Evolutionary conservation across 2,113 vertebrate genomes (phyloP), one percentile per base, ranked within the genome.

Genomic region (Tretioscincus oriximinensis): DNA sequence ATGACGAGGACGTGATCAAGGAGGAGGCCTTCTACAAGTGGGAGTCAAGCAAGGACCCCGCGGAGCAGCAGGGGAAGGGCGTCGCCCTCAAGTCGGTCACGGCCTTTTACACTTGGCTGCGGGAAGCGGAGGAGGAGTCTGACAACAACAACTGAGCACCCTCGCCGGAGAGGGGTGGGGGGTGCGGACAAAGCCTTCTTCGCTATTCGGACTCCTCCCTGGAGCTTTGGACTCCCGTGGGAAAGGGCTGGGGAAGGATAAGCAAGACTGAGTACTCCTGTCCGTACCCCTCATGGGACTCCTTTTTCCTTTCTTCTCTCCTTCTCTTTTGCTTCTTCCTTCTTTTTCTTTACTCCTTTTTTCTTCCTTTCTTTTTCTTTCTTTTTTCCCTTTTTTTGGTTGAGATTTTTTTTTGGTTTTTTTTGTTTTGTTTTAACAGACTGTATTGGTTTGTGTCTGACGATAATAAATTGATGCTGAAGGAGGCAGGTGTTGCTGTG

Each of bases 41-140:
- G 98, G 98, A 99, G 94, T 95, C 95, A 0, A 97, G 98, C 94
- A 99, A 99, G 92, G 98, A 99, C 91, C 94, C 95, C 0, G 95
- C 97, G 0, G 98, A 99, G 91, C 98, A 98, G 92, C 97, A 95
- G 93, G 98, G 98, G 77, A 99, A 99, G 83, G 98, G 98, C 0
- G 98, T 99, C 63, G 98, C 98, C 82, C 97, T 99, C 78, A 99
- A 99, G 92, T 99, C 98, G 0, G 98, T 98, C 93, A 99, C 98
- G 1, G 95, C 96, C 90, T 99, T 99, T 95, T 99, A 99, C 92
- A 98, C 96, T 75, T 99, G 98, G 98, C 97, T 99, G 64, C 97
- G 97, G 1, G 97, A 99, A 90, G 96, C 97, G 0, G 95, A 96
- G 84, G 97, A 98, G 0, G 98, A 99, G 84, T 99, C 98, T 0